Base-by-base conservation (phyloP, 2,888 invertebrate genomes). In the Erebia palarica region DNA sequence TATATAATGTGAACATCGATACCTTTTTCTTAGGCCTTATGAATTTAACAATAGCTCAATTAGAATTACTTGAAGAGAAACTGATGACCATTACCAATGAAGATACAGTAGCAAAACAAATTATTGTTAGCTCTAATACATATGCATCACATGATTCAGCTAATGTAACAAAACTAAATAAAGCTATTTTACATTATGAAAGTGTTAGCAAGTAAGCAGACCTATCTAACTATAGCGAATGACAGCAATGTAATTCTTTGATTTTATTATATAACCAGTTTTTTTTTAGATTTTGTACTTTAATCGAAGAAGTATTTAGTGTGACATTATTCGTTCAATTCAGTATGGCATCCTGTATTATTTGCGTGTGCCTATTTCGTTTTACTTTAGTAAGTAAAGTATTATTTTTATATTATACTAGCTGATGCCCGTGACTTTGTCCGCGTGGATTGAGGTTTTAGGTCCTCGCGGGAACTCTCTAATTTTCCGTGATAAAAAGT, bases 351-450 rank as follows among this genome's bases (percentile, higher is more conserved):
- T 87, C 89, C 1, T 83, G 82, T 69, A 82, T 88, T 16, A 85
- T 90, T 72, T 91, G 91, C 73, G 82, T 88, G 67, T 86, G 86
- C 51, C 79, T 89, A 8, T 86, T 86, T 74, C 81, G 88, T 75
- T 89, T 90, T 75, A 89, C 87, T 7, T 73, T 88, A 82, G 91
- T 90, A 78, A 83, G 83, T 68, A n/a, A 53, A 60, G 36, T 55
- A 60, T 53, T 11, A 27, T 14, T 55, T 36, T 36, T 36, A 36
- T 36, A 27, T 27, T 27, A 27, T 27, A 27, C 1, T 27, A 3
- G 27, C 27, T 27, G 1, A 3, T 27, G 27, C 27, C 27, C 3
- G 27, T 3, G 27, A 27, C 27, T 27, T 27, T 4, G 27, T 27
- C 27, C 27, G 27, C 27, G 27, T 27, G 27, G 27, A 21, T 2